Evolutionary conservation across 37 sponge, comb jelly and placozoan species (phyloP), one percentile per base, ranked within the genome.

Genomic region (Dysidea cf. avara): DNA sequence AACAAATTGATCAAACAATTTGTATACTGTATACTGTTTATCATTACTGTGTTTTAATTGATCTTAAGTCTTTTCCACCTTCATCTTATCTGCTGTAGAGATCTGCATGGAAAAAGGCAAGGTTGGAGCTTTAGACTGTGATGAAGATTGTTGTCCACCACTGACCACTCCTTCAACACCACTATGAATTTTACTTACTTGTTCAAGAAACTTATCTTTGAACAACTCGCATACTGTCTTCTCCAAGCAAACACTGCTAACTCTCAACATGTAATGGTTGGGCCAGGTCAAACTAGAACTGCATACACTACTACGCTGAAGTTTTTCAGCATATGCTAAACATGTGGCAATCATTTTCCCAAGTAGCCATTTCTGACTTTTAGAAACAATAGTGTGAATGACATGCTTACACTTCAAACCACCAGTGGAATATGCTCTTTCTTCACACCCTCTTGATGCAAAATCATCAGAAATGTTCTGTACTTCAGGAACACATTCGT

Each of bases 401-500:
- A 87, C 54, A 11, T 11, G 16, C 22, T 65, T 62, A 33, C 74
- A 81, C 22, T 77, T 81, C 58, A 87, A 55, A 3, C 28, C 20
- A 39, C 88, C 88, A 39, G 72, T 63, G 26, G 74, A 54, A 37
- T 31, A 35, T 35, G 88, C 83, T 34, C 56, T 81, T 16, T 74
- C 83, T 17, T 69, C 69, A 14, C 34, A 39, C 17, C 38, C 49
- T 24, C 65, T 1, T 11, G 68, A 20, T 14, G 54, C 78, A 1
- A 70, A n/a, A 17, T 51, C 54, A 58, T 81, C 49, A 39, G 83
- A 87, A 0, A 31, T 35, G 13, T 65, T 24, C 57, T 82, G 73
- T 25, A 82, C 51, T 17, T 66, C 53, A 16, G 62, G 53, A 5
- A 82, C 88, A n/a, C 78, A 82, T 49, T 87, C 81, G 53, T 53